phyloP scores from a whole-genome alignment of 2,113 vertebrate species.

The Apodemus speciosus region DNA sequence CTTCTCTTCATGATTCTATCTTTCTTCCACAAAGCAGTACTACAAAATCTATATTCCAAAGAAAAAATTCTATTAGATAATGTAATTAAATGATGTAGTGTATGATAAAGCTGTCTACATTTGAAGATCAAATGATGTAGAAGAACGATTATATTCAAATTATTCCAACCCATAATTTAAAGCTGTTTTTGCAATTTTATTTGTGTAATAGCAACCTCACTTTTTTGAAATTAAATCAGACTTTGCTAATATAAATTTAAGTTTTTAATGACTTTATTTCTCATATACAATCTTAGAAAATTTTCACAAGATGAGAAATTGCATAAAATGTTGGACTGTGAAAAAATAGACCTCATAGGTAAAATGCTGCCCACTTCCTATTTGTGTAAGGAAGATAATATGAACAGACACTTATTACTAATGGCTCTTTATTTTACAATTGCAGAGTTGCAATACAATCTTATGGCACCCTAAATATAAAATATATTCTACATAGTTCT shows the following conservation, averaged over 20 bases:
- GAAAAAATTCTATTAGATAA: neutral
- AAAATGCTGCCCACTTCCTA: neutral
- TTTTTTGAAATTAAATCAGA: neutral
- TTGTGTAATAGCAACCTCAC: neutral
- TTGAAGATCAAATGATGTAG: neutral
- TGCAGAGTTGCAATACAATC: neutral
- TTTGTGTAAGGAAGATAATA: neutral
- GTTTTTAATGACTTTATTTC: slow-evolving; percentile 21
- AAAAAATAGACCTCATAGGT: neutral
- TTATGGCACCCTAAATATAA: neutral
- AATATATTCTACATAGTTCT: neutral
- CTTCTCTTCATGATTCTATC: neutral
- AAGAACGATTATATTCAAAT: neutral
- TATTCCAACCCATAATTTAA: neutral
- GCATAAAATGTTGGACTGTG: neutral
- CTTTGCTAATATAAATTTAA: neutral
- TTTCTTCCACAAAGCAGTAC: neutral
- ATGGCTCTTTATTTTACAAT: neutral
- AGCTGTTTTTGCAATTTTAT: neutral
- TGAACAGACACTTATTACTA: neutral
- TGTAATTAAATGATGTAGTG: neutral
- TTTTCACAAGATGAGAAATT: neutral
- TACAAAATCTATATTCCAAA: neutral
- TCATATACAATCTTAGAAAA: neutral
- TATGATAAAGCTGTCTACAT: neutral